Base-by-base conservation (phyloP, 1,140 invertebrate genomes). In the Danaus melanippus region DNA sequence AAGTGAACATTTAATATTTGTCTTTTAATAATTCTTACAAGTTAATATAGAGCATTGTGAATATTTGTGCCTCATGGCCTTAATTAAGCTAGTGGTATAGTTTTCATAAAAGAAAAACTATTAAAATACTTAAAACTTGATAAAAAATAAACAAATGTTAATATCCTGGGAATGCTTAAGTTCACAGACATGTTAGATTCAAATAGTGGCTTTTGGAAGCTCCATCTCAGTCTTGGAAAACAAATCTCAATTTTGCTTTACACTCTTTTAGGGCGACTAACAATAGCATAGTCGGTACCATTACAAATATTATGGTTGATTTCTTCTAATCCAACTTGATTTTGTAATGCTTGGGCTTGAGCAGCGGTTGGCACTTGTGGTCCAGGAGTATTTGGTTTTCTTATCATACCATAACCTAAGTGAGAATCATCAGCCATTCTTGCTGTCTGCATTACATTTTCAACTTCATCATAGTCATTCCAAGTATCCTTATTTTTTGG, bases 181-280 rank as follows among this genome's bases (percentile, higher is more conserved):
- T 42, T 50, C 49, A 50, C 40, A 42, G 41, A 40, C 12, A 49
- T 44, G 39, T 50, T 74, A 32, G 21, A 32, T 32, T 32, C 21
- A 32, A 32, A 32, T 32, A 32, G 21, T 32, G 21, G 21, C 21
- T 32, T 32, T 32, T 32, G 21, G 21, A 32, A 32, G 21, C 21
- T 32, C 6, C 21, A 32, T 32, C 21, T 82, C 82, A 85, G 82
- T 83, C 79, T 82, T 75, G 61, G 66, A 60, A 51, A 58, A 60
- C 62, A 60, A 74, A 69, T 72, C 62, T 69, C 51, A 56, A 41
- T 17, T 47, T 56, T 44, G 12, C 9, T 44, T 88, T 88, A 93
- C 77, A 94, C 92, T 84, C 90, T 88, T 90, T 94, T 94, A 79
- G 93, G 91, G 77, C 94, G 94, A 66, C 92, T 93, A 44, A 95